phyloP scores from a whole-genome alignment of 2,113 vertebrate species.

The Bettongia penicillata region DNA sequence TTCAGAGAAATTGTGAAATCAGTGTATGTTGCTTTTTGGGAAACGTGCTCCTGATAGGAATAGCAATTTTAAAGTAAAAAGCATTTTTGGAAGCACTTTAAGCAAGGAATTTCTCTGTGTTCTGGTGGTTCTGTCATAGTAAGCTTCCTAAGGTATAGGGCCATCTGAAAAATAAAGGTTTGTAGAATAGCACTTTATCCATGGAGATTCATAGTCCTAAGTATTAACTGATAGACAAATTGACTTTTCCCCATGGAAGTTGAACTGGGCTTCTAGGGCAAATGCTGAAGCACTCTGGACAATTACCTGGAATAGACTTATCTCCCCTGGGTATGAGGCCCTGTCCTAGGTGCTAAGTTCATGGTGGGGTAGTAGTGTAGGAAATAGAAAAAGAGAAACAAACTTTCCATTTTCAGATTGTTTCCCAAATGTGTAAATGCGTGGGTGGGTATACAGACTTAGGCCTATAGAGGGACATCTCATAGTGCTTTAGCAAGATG shows the following conservation, averaged over 20 bases:
- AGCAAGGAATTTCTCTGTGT: background rate
- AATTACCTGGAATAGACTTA: background rate
- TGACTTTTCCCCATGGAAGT: slow-evolving; percentile 17
- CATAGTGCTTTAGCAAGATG: background rate
- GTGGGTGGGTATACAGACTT: background rate
- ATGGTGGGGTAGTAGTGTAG: background rate
- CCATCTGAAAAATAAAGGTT: background rate
- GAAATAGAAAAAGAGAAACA: background rate
- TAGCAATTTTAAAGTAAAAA: slow-evolving; percentile 6
- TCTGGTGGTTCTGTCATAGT: background rate
- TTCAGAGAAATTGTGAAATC: slow-evolving; percentile 29
- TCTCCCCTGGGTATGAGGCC: background rate
- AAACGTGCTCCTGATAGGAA: slow-evolving; percentile 1
- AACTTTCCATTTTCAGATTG: background rate
- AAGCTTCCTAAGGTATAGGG: background rate
- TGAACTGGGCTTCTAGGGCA: slow-evolving; percentile 27
- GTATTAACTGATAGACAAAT: background rate
- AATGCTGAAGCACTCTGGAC: background rate
- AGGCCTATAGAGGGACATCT: background rate
- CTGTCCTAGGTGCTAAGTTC: background rate
- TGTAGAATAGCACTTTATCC: slow-evolving; percentile 19
- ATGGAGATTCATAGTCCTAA: background rate
- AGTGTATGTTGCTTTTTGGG: slow-evolving; percentile 6
- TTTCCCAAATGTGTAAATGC: slow-evolving; percentile 5
- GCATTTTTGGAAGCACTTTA: background rate